Conservation (phyloP, 1,140 invertebrate species). For the Maconellicoccus hirsutus region DNA sequence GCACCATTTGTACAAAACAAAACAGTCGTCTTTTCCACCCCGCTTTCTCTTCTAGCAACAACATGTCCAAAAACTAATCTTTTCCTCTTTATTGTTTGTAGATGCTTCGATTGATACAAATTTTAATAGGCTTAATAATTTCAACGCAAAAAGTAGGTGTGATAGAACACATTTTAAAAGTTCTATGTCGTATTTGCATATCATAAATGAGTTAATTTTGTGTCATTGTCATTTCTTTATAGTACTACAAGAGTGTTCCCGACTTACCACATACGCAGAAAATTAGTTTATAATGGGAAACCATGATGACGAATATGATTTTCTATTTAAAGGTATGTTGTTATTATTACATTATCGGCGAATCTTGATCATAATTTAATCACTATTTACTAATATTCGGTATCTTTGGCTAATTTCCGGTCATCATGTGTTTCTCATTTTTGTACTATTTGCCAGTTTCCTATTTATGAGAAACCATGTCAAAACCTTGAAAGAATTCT, state of each 20-base stretch:
- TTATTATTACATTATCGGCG: neutral
- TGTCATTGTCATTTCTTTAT: neutral
- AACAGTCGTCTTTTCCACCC: no score
- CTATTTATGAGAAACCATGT: neutral
- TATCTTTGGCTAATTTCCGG: neutral
- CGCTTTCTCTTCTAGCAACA: no score
- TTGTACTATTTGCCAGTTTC: neutral
- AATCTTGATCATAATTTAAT: neutral
- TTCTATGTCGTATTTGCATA: neutral
- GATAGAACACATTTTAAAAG: neutral
- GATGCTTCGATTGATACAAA: conserved; percentile 22
- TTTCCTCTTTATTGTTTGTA: conserved; percentile 11
- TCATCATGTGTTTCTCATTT: neutral
- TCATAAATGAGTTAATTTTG: neutral
- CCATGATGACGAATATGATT: conserved; percentile 99
- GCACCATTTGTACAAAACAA: no score
- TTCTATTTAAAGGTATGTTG: conserved; percentile 93
- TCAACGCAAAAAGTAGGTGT: neutral
- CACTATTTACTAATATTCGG: neutral
- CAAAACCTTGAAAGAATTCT: neutral
- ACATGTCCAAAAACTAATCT: neutral
- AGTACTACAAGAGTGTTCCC: neutral
- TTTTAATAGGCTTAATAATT: conserved; percentile 7
- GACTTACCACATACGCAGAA: conserved; percentile 6
- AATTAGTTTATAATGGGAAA: conserved; percentile 57